Evolutionary conservation across 2,888 invertebrate species (phyloP).

Genomic region (Atherix ibis): DNA sequence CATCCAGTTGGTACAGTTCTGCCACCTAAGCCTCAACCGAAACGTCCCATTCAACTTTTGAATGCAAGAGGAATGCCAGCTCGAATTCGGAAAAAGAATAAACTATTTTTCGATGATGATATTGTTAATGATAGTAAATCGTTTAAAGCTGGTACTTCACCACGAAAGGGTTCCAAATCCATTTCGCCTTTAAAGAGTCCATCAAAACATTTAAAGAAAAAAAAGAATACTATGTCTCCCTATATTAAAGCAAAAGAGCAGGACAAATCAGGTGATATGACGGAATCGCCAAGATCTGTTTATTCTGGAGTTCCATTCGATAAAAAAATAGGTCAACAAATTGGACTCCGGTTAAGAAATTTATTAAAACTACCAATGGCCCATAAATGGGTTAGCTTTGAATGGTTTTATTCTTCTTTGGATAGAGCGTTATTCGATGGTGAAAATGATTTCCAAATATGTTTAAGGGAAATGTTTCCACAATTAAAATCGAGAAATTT

Average conservation of each 20-base stretch:
- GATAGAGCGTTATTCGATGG: conserved; percentile 89
- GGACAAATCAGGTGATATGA: conserved; percentile 8
- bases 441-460: conserved; percentile 91
- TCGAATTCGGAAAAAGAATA: conserved; percentile 76
- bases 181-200: conserved; percentile 40
- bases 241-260: conserved; percentile 28
- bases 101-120: conserved; percentile 79
- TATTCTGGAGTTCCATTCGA: conserved; percentile 42
- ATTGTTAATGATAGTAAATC: conserved; percentile 67
- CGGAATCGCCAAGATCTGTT: background rate
- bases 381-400: conserved; percentile 98
- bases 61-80: conserved; percentile 84
- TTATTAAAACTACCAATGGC: conserved; percentile 94
- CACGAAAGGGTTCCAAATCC: conserved; percentile 32
- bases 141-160: conserved; percentile 38
- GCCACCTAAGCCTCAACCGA: conserved; percentile 50
- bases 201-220: conserved; percentile 32
- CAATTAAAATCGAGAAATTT: conserved; percentile 71
- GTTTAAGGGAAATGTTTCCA: conserved; percentile 87
- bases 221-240: conserved; percentile 30
- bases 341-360: conserved; percentile 78
- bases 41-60: conserved; percentile 60
- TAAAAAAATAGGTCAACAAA: conserved; percentile 73
- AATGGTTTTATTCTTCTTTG: conserved; percentile 98
- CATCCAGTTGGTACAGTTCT: conserved; percentile 65